These are phyloP conservation scores for Diphyllodes magnificus DNA, from an alignment of 2,113 vertebrate genomes.

Conservation along the genomic window DNA sequence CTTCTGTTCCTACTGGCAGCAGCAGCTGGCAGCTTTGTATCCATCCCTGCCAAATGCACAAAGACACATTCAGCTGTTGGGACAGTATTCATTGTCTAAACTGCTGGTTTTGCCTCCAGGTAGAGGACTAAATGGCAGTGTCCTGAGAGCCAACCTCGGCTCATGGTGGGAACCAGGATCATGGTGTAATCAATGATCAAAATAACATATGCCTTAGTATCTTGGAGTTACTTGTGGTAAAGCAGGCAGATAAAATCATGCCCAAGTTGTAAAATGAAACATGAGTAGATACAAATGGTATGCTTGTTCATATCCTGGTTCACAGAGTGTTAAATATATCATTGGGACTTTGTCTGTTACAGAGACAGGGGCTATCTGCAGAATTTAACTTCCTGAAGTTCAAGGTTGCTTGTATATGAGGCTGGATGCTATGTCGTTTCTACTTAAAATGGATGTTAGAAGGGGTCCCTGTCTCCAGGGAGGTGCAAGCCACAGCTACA, in stretches of 20 bases:
- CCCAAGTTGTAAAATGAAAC: not conserved
- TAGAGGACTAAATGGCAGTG: not conserved
- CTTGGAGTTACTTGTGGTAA: not conserved
- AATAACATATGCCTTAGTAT: not conserved
- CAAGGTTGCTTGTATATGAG: not conserved
- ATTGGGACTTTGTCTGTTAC: not conserved
- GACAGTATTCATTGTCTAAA: not conserved
- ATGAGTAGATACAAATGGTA: not conserved
- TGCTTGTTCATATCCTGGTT: not conserved
- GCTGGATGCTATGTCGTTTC: not conserved
- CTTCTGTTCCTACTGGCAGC: not conserved
- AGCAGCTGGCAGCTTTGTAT: not conserved
- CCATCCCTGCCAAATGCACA: not conserved
- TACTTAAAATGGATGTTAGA: not conserved
- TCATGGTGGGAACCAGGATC: not conserved
- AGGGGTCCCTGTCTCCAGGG: not conserved
- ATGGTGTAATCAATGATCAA: not conserved
- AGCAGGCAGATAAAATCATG: not conserved
- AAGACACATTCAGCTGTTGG: not conserved
- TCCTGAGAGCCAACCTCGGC: not conserved
- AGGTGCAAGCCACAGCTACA: not conserved
- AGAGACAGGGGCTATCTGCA: not conserved
- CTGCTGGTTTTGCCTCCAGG: not conserved
- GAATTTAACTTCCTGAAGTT: not conserved
- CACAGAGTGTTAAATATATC: not conserved